Evolutionary conservation across 2,888 invertebrate genomes (phyloP).

Genomic region (Marronus borbonicus): DNA sequence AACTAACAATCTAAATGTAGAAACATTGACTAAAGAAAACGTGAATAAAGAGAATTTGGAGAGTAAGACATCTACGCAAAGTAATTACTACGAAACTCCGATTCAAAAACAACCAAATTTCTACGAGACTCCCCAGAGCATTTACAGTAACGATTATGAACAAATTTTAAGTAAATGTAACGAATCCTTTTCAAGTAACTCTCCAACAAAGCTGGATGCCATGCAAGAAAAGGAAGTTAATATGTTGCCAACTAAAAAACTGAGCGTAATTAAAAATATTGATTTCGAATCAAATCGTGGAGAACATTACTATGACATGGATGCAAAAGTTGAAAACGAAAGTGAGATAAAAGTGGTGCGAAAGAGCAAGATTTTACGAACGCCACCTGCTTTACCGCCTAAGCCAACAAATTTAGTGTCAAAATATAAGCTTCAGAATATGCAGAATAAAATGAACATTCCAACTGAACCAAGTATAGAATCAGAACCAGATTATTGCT

Average conservation of each 20-base stretch:
- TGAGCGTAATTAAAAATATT: slow-evolving; percentile 73
- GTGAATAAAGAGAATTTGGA: slow-evolving; percentile 56
- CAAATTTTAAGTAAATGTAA: slow-evolving; percentile 73
- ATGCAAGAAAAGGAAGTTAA: slow-evolving; percentile 58
- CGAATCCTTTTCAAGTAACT: slow-evolving; percentile 61
- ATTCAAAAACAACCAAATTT: slow-evolving; percentile 71
- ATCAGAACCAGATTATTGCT: slow-evolving; percentile 82
- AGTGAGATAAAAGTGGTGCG: slow-evolving; percentile 61
- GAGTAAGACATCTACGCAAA: slow-evolving; percentile 48
- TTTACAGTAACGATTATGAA: slow-evolving; percentile 84
- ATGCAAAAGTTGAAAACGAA: slow-evolving; percentile 68
- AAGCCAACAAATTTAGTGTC: slow-evolving; percentile 83
- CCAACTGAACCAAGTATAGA: slow-evolving; percentile 61
- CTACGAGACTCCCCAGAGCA: slow-evolving; percentile 80
- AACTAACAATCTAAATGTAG: slow-evolving; percentile 39
- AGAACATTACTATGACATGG: slow-evolving; percentile 77
- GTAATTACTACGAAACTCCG: slow-evolving; percentile 69
- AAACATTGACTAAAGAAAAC: slow-evolving; percentile 43
- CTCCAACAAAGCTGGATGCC: slow-evolving; percentile 55
- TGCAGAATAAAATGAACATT: slow-evolving; percentile 58
- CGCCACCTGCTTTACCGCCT: slow-evolving; percentile 84
- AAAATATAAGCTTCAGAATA: slow-evolving; percentile 76
- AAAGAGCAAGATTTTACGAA: slow-evolving; percentile 74
- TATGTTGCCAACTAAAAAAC: slow-evolving; percentile 73
- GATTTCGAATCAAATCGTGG: slow-evolving; percentile 70